phyloP scores from a whole-genome alignment of 2,797 vertebrate species.

The Pagetopsis macropterus region DNA sequence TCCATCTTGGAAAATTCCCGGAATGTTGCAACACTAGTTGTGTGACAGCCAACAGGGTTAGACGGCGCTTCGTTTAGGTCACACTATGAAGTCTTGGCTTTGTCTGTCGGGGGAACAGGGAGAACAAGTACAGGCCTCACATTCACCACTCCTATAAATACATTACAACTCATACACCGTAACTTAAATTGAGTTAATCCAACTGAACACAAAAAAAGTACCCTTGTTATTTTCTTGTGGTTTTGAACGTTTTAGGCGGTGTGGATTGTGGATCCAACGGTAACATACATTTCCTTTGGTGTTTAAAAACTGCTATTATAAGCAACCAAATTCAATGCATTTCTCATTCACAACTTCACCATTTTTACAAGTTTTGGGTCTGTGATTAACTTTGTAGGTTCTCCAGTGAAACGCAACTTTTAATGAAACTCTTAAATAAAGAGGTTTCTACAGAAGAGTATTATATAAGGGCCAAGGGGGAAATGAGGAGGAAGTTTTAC shows the following conservation, averaged over 20 bases:
- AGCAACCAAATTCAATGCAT: neutral
- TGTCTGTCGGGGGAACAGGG: conserved; percentile 36
- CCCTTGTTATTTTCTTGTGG: conserved; percentile 33
- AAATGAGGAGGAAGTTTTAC: too few species aligned
- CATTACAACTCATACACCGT: conserved; percentile 72
- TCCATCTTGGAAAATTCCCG: too few species aligned
- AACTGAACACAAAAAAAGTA: conserved; percentile 42
- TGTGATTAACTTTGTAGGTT: conserved; percentile 1
- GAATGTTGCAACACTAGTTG: neutral
- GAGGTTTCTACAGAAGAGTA: too few species aligned
- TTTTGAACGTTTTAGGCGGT: conserved; percentile 54
- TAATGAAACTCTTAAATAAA: neutral
- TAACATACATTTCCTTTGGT: too few species aligned
- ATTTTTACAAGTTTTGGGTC: neutral
- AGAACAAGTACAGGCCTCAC: conserved; percentile 57
- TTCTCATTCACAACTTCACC: conserved; percentile 11
- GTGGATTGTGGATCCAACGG: neutral
- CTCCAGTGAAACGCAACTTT: neutral
- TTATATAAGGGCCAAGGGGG: too few species aligned
- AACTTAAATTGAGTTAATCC: conserved; percentile 58
- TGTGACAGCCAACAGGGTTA: conserved; percentile 29
- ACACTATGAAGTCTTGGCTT: conserved; percentile 50
- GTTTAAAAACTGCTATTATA: neutral
- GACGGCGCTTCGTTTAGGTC: conserved; percentile 17
- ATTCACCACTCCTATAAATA: conserved; percentile 79